Evolutionary conservation across 2,113 vertebrate genomes (phyloP), one percentile per base, ranked within the genome.

Genomic region (Sinocyclocheilus rhinocerous): DNA sequence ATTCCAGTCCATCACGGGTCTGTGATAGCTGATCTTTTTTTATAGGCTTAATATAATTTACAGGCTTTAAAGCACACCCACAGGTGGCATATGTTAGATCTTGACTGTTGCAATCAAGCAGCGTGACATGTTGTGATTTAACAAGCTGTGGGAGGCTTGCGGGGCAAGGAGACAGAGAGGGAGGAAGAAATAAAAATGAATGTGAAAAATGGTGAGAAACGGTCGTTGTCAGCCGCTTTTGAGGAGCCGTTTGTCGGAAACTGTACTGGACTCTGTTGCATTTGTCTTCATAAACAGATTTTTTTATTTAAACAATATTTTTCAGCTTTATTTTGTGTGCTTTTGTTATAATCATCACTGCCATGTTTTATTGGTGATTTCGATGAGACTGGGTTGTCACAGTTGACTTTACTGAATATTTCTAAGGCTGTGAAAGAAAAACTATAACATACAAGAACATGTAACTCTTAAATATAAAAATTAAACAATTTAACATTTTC

Each of bases 121-220:
- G 63, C 69, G 75, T 89, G 90, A 88, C 90, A 90, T 91, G 90
- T 88, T 89, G 87, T 89, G 90, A 91, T 90, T 91, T 91, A 90
- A 90, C 86, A 87, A 89, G 89, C 89, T 81, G 86, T 87, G 83
- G 88, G 86, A 86, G 89, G 83, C 81, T 67, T 81, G 50, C n/a
- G 39, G 82, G 85, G 55, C 59, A 50, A 87, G 76, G 63, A 82
- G 59, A 87, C 70, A 80, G 67, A 80, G 29, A 78, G 42, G 76
- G 84, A 77, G 81, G 29, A 72, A 70, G 72, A 84, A 84, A 84
- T 61, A 80, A 85, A 84, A 85, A 67, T 61, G 65, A 39, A 70
- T 55, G 57, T 36, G 18, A 75, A 88, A 86, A 81, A 82, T 50
- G 24, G 33, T 65, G 76, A 84, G 59, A 72, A 86, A 85, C 59